Evolutionary conservation across 2,888 invertebrate species (phyloP).

Genomic region (Agrypnus murinus): DNA sequence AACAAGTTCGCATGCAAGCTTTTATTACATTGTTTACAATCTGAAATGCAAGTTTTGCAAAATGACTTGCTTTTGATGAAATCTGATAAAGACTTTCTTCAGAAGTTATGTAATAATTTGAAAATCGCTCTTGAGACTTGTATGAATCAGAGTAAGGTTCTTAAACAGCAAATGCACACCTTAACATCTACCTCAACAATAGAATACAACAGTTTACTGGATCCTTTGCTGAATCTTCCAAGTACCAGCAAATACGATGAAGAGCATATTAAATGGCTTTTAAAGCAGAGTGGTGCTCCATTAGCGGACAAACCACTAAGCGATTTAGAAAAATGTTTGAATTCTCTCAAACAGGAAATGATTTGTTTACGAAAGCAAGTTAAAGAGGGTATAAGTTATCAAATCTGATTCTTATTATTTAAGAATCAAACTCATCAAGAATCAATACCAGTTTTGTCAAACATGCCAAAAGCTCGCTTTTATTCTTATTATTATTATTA

Average conservation of each 20-base stretch:
- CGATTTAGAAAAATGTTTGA: slow-evolving; percentile 62
- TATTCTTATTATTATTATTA: too few relatives aligned
- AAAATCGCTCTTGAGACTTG: slow-evolving; percentile 61
- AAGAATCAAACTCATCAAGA: too few relatives aligned
- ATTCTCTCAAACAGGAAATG: slow-evolving; percentile 63
- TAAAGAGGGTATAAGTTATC: slow-evolving; percentile 52
- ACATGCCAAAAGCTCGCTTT: too few relatives aligned
- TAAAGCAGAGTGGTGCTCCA: slow-evolving; percentile 57
- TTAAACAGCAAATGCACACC: slow-evolving; percentile 13
- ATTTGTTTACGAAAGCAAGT: slow-evolving; percentile 62
- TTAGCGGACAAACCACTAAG: slow-evolving; percentile 57
- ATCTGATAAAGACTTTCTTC: slow-evolving; percentile 62
- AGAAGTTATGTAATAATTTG: slow-evolving; percentile 63
- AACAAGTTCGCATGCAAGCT: slow-evolving; percentile 1
- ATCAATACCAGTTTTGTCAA: too few relatives aligned
- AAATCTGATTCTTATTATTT: too few relatives aligned
- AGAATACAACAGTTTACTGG: not conserved
- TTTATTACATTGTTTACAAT: slow-evolving; percentile 47
- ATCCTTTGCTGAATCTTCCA: slow-evolving; percentile 40
- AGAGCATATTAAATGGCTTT: slow-evolving; percentile 56
- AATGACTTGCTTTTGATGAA: slow-evolving; percentile 57
- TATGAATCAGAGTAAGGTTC: slow-evolving; percentile 62
- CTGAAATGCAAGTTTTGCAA: slow-evolving; percentile 53
- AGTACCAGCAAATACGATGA: slow-evolving; percentile 58
- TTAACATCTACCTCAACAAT: slow-evolving; percentile 10